These are phyloP conservation scores for Selenia dentaria DNA, from an alignment of 2,888 invertebrate species.

Conservation along the genomic window DNA sequence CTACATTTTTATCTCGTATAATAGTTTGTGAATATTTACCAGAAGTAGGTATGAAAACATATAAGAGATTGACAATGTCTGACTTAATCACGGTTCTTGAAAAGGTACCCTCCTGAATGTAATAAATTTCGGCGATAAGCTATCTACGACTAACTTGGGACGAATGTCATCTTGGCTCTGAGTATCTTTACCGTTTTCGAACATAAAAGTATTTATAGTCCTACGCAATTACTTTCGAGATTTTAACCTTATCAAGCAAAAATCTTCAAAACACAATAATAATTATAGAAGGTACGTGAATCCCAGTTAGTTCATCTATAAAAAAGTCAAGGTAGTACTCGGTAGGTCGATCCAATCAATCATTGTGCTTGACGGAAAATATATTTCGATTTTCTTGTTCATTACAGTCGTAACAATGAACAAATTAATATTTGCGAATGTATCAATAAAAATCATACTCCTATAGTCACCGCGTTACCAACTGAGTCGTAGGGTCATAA, in stretches of 20 bases:
- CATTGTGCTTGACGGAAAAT: not conserved
- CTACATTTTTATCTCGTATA: too few species aligned
- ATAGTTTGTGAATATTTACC: too few species aligned
- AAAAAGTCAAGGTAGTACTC: not conserved
- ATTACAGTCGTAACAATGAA: slow-evolving; percentile 1
- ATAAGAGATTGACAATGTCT: too few species aligned
- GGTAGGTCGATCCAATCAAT: slow-evolving; percentile 4
- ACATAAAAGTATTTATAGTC: slow-evolving; percentile 30
- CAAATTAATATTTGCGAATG: not conserved
- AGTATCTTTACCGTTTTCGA: slow-evolving; percentile 28
- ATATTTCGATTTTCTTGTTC: slow-evolving; percentile 2
- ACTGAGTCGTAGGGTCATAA: too few species aligned
- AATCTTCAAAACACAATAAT: too few species aligned
- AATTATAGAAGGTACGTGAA: too few species aligned
- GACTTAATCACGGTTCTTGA: slow-evolving; percentile 36
- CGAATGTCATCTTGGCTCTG: slow-evolving; percentile 22
- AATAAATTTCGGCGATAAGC: slow-evolving; percentile 46
- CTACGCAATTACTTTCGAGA: slow-evolving; percentile 7
- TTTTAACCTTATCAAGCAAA: slow-evolving; percentile 4
- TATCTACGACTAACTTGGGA: too few species aligned
- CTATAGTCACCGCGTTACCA: too few species aligned
- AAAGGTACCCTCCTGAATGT: slow-evolving; percentile 26
- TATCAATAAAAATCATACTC: too few species aligned
- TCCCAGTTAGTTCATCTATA: too few species aligned
- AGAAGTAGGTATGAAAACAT: too few species aligned